These are phyloP conservation scores for Molanna angustata DNA, from an alignment of 2,888 invertebrate genomes.

Conservation along the genomic window DNA sequence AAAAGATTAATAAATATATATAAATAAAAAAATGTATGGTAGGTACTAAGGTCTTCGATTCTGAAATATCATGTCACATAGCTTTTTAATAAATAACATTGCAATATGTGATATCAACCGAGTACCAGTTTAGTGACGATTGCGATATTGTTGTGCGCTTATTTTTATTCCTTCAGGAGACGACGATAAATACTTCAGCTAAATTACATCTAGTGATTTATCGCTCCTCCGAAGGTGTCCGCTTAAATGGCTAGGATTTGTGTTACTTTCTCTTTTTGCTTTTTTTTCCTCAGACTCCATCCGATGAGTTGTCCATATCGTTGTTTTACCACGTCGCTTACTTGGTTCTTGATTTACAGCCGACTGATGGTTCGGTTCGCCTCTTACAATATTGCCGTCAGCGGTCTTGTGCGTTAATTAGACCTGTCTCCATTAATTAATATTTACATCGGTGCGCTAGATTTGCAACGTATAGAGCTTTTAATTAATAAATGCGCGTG, in stretches of 20 bases:
- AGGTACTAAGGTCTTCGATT: no score
- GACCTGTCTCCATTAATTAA: slow-evolving; percentile 26
- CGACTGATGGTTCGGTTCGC: slow-evolving; percentile 6
- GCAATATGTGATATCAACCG: no score
- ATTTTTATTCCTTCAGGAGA: no score
- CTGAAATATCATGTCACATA: no score
- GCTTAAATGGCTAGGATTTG: slow-evolving; percentile 1
- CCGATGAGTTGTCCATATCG: no score
- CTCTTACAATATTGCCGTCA: slow-evolving; percentile 18
- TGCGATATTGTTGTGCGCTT: no score
- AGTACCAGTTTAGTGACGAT: no score
- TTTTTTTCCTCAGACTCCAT: background rate
- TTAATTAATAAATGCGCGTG: slow-evolving; percentile 12
- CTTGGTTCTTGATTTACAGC: slow-evolving; percentile 9
- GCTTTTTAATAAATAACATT: no score
- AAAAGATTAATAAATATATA: no score
- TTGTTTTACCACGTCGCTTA: no score
- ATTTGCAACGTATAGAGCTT: slow-evolving; percentile 10
- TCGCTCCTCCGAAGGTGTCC: slow-evolving; percentile 1
- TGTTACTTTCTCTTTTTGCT: background rate
- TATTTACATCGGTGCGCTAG: slow-evolving; percentile 20
- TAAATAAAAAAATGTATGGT: no score
- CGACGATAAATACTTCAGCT: slow-evolving; percentile 14
- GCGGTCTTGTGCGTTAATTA: slow-evolving; percentile 25
- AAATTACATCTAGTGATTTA: slow-evolving; percentile 22